Evolutionary conservation across 2,888 invertebrate genomes (phyloP).

Genomic region (Apamea epomidion): DNA sequence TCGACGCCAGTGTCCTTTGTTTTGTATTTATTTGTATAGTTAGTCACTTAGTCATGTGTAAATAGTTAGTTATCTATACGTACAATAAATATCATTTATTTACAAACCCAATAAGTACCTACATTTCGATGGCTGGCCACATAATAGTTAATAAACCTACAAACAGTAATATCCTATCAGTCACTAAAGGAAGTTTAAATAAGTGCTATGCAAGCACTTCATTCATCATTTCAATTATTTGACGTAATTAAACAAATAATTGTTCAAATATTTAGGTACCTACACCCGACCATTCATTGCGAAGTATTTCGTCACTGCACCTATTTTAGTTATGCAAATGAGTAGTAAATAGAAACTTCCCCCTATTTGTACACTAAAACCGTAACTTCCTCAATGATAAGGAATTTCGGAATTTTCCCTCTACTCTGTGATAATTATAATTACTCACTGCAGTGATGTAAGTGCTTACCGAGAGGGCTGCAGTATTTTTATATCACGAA

Average conservation of each 20-base stretch:
- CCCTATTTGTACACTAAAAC: conserved; percentile 13
- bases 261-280: neutral
- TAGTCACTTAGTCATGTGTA: too few species aligned
- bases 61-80: too few species aligned
- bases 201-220: neutral
- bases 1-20: too few species aligned
- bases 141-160: too few species aligned
- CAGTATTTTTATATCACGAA: too few species aligned
- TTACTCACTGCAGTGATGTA: neutral
- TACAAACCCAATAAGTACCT: too few species aligned
- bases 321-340: neutral
- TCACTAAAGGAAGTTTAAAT: conserved; percentile 1
- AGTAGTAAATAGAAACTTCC: conserved; percentile 4
- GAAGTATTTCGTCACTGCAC: neutral
- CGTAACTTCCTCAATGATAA: conserved; percentile 12
- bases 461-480: neutral
- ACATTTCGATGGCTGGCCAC: too few species aligned
- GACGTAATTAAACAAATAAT: conserved; percentile 16
- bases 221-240: conserved; percentile 25
- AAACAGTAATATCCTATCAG: neutral
- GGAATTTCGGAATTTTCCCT: neutral
- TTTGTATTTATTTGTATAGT: too few species aligned
- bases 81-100: too few species aligned
- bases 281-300: neutral
- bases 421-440: neutral